Conservation (phyloP, 30 jellyfish, hydroid and myxozoan species). For the Catostylus mosaicus region DNA sequence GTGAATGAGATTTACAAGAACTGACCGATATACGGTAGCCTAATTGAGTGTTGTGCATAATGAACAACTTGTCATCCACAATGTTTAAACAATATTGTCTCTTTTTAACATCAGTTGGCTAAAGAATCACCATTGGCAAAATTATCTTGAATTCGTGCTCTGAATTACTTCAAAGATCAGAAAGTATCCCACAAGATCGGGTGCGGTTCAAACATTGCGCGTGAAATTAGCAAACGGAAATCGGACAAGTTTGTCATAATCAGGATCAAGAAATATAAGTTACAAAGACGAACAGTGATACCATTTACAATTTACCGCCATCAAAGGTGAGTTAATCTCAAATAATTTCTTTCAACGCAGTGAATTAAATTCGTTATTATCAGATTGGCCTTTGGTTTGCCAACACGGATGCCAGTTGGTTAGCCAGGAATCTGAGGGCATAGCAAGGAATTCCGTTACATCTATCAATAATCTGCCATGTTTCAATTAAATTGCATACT, state of each 20-base stretch:
- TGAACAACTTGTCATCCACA: too few species aligned
- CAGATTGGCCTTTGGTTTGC: slow-evolving; percentile 46
- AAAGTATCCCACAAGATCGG: slow-evolving; percentile 1
- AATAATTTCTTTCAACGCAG: slow-evolving; percentile 14
- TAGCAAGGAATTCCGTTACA: slow-evolving; percentile 44
- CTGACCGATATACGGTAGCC: too few species aligned
- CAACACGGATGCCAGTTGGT: slow-evolving; percentile 65
- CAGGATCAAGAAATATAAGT: slow-evolving; percentile 28
- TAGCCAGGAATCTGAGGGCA: slow-evolving; percentile 43
- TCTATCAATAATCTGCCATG: background rate
- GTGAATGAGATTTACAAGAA: too few species aligned
- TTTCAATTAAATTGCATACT: background rate
- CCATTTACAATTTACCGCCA: slow-evolving; percentile 30
- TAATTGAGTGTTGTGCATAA: too few species aligned
- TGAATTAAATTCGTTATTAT: slow-evolving; percentile 16
- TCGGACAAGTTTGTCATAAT: slow-evolving; percentile 19
- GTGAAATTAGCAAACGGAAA: slow-evolving; percentile 17
- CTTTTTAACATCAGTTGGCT: too few species aligned
- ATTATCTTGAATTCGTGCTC: background rate
- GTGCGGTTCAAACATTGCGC: background rate
- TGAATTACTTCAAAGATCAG: background rate
- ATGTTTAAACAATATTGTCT: too few species aligned
- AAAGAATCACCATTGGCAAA: background rate
- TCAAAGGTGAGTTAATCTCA: slow-evolving; percentile 27
- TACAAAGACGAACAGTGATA: slow-evolving; percentile 19